These are phyloP conservation scores for Tragelaphus scriptus DNA, from an alignment of 2,113 vertebrate species.

Conservation along the genomic window DNA sequence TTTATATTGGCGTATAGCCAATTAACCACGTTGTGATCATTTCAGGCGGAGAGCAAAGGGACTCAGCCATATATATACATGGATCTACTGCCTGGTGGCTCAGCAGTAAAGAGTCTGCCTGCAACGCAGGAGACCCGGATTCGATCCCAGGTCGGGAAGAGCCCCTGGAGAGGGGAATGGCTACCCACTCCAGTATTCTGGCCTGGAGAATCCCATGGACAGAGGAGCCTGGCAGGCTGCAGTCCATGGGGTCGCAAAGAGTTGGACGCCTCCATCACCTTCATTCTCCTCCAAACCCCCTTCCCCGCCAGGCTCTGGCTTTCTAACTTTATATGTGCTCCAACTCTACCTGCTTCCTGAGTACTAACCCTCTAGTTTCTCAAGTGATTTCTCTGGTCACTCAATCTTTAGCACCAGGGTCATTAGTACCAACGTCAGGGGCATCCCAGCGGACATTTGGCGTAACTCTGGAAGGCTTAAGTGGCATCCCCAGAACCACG, in stretches of 20 bases:
- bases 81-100: background rate
- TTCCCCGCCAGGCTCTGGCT: background rate
- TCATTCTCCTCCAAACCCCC: background rate
- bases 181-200: background rate
- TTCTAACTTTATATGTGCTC: accelerated
- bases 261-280: background rate
- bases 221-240: background rate
- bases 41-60: background rate
- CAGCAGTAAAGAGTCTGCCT: background rate
- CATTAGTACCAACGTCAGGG: accelerated
- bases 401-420: background rate
- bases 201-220: background rate
- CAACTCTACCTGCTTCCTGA: background rate
- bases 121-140: background rate
- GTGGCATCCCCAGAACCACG: accelerated
- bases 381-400: background rate
- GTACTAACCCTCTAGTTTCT: background rate
- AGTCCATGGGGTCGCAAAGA: background rate
- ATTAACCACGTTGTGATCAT: background rate
- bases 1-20: background rate
- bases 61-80: background rate
- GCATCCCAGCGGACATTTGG: accelerated
- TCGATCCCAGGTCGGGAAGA: background rate
- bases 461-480: accelerated
- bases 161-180: background rate